Base-by-base conservation (phyloP, 2,888 invertebrate genomes). In the Drosophila maculinotata region DNA sequence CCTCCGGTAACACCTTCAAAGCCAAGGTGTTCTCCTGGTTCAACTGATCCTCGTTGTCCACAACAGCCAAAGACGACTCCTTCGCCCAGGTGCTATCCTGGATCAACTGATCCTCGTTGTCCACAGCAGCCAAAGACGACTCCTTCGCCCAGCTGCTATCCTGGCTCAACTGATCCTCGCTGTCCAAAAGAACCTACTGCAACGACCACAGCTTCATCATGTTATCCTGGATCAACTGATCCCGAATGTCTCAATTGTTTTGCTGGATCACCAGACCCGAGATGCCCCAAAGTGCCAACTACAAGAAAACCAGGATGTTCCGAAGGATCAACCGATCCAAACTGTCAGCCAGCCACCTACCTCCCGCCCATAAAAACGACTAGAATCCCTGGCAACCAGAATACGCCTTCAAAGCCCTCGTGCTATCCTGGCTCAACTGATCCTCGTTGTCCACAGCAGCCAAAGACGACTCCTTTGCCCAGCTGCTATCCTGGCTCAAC, bases 261-360 rank as follows among this genome's bases (percentile, higher is more conserved):
- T 47, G 89, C 91, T 7, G 92, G 91, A n/a, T 89, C 90, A 0
- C 76, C 56, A 2, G 91, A 73, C 15, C 72, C 72, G 2, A 52
- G 76, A 42, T 72, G 72, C 5, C 72, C 70, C 0, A 76, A 58
- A 14, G 39, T 69, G 0, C 44, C 66, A 39, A 73, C 82, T 14
- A 71, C 83, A 1, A 35, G 47, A 10, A 62, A 35, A 23, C 70
- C 76, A 2, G 69, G 66, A 0, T 87, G 92, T 31, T 92, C 80
- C 54, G 92, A 92, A 5, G 92, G 91, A n/a, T 89, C 90, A 0
- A 73, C 45, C 2, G 91, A 74, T 68, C 90, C 92, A 6, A 66
- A 56, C 10, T 75, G 74, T 31, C 72, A 70, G 36, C 76, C 74
- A 20, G 76, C 74, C 0, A 74, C 74, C 7, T 74, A 76, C n/a